Base-by-base conservation (phyloP, 2,888 invertebrate genomes). In the Opisthograptis luteolata region DNA sequence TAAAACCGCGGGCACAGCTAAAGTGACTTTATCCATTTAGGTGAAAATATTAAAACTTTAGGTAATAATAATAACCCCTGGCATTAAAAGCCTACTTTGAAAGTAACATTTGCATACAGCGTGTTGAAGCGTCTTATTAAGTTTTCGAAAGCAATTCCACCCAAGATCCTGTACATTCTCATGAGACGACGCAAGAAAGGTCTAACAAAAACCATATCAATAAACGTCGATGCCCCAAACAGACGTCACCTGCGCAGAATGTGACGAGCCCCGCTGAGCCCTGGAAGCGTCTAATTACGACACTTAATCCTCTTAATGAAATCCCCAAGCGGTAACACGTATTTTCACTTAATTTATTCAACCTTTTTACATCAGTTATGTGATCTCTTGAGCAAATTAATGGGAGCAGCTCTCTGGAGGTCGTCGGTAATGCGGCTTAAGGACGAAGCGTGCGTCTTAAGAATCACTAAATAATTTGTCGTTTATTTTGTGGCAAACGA, bases 291-390 rank as follows among this genome's bases (percentile, higher is more conserved):
- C 74, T 77, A 76, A 78, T 81, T 77, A 75, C 60, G 57, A 62
- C 72, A 73, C 70, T 79, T 73, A 69, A 69, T 68, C 58, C 63
- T 68, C 74, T 80, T 81, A 79, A 81, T 82, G 76, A 80, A 70
- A 73, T 65, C 71, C 63, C 55, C 36, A 43, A 64, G 60, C 62
- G 62, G 62, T 60, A 60, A 70, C 70, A 68, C 62, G 64, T 66
- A 64, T 63, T 64, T 66, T 62, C 67, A 51, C 55, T 65, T 70
- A 60, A 58, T 57, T 72, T 66, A 67, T 68, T 66, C 60, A 51
- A 28, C 55, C 39, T 64, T 64, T 62, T 61, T 45, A 48, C 43
- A 55, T 51, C 52, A 39, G 45, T 50, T 50, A 55, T 55, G 55
- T 52, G 39, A 58, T 54, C 53, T 44, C 35, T 34, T 30, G 46